phyloP scores from a whole-genome alignment of 2,113 vertebrate species.

The Melospiza georgiana region DNA sequence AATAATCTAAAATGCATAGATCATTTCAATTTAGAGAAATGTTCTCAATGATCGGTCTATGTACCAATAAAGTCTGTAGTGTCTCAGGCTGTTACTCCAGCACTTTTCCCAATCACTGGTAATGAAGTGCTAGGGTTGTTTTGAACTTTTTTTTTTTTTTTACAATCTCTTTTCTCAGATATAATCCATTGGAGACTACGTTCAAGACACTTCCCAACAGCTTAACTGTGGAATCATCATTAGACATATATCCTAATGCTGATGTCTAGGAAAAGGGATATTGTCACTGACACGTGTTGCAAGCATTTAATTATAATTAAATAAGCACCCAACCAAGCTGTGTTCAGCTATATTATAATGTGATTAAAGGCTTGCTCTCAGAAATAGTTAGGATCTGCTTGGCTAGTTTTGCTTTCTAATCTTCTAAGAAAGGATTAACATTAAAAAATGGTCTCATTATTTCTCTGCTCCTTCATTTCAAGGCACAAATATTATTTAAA shows the following conservation, averaged over 20 bases:
- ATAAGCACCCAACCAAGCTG: not conserved
- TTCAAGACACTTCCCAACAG: not conserved
- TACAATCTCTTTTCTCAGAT: not conserved
- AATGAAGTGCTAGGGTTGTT: not conserved
- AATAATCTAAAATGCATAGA: not conserved
- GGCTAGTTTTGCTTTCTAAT: slow-evolving; percentile 62
- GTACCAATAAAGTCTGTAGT: not conserved
- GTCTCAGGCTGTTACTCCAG: not conserved
- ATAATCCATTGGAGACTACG: not conserved
- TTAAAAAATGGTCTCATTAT: slow-evolving; percentile 38
- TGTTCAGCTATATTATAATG: slow-evolving; percentile 35
- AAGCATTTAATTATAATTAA: slow-evolving; percentile 63
- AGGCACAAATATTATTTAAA: slow-evolving; percentile 15
- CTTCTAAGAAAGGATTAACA: slow-evolving; percentile 57
- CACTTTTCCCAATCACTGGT: not conserved
- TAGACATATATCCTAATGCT: not conserved
- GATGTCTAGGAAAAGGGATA: not conserved
- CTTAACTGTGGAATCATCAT: not conserved
- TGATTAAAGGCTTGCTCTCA: slow-evolving; percentile 65
- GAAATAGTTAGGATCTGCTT: slow-evolving; percentile 44
- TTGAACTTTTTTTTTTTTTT: not conserved
- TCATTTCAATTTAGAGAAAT: not conserved
- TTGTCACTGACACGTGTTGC: slow-evolving; percentile 1
- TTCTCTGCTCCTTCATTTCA: slow-evolving; percentile 29
- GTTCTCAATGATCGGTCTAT: not conserved